Evolutionary conservation across 2,797 vertebrate species (phyloP).

Genomic region (Arnoldichthys spilopterus): DNA sequence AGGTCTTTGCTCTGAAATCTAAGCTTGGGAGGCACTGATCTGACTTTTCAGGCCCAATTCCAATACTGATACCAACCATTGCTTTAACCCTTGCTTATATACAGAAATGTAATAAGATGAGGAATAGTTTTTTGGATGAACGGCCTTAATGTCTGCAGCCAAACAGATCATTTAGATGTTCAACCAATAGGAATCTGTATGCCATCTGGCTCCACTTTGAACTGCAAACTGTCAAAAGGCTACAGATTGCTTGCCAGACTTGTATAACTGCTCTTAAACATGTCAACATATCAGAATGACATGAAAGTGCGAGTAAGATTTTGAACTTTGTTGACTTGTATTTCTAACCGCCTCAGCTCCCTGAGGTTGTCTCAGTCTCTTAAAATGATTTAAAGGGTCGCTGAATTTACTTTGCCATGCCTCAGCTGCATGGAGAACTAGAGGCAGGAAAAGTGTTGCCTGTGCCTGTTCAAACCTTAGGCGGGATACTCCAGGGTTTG

Average conservation of each 20-base stretch:
- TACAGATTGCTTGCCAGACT: background rate
- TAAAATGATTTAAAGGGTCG: constrained; percentile 44
- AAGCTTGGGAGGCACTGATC: too few species aligned
- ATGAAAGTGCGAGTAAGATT: constrained; percentile 7
- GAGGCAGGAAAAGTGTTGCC: background rate
- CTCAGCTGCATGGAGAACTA: background rate
- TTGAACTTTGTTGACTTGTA: constrained; percentile 16
- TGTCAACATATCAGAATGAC: background rate
- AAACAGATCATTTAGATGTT: background rate
- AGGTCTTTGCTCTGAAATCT: too few species aligned
- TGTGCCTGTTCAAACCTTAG: background rate
- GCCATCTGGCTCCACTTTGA: background rate
- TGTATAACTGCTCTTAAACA: background rate
- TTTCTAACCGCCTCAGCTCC: constrained; percentile 30
- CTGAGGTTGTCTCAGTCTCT: constrained; percentile 28
- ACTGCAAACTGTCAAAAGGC: background rate
- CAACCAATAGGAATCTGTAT: background rate
- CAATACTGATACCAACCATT: too few species aligned
- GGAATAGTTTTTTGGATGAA: too few species aligned
- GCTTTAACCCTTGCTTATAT: too few species aligned
- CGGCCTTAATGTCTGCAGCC: background rate
- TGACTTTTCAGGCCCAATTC: too few species aligned
- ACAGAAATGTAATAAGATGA: too few species aligned
- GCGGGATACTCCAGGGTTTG: constrained; percentile 12
- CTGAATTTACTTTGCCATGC: constrained; percentile 21